phyloP scores from a whole-genome alignment of 2,797 vertebrate species.

The Sebastes ruberrimus region DNA sequence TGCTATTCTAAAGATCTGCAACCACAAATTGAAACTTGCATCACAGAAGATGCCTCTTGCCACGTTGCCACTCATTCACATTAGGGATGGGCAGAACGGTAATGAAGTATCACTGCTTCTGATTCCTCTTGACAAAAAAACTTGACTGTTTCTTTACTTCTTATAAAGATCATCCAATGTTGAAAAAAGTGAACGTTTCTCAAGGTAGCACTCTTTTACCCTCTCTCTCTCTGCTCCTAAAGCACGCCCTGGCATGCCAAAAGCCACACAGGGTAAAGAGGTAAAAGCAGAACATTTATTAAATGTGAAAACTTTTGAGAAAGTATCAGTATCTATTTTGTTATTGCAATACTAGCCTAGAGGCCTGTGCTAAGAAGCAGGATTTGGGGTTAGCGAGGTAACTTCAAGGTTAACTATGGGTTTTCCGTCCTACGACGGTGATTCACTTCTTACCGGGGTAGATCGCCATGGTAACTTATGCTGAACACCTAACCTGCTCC shows the following conservation, averaged over 20 bases:
- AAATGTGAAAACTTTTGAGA: not conserved
- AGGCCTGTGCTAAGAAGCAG: too few relatives aligned
- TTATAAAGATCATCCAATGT: slow-evolving; percentile 13
- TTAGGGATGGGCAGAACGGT: slow-evolving; percentile 2
- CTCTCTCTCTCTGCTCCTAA: not conserved
- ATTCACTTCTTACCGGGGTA: too few relatives aligned
- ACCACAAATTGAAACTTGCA: not conserved
- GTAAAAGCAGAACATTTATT: not conserved
- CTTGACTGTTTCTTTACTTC: not conserved
- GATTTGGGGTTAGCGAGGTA: too few relatives aligned
- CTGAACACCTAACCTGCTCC: too few relatives aligned
- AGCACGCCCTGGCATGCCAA: not conserved
- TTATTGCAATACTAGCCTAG: not conserved
- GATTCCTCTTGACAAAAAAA: slow-evolving; percentile 20
- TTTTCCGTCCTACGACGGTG: too few relatives aligned
- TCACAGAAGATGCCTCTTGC: slow-evolving; percentile 1
- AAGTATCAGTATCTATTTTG: not conserved
- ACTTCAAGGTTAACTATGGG: too few relatives aligned
- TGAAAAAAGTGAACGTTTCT: not conserved
- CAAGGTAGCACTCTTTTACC: not conserved
- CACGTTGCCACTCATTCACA: not conserved
- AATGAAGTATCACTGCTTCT: slow-evolving; percentile 2
- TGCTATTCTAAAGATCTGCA: slow-evolving; percentile 11
- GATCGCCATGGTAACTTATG: too few relatives aligned
- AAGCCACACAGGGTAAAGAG: not conserved